phyloP scores from a whole-genome alignment of 2,888 invertebrate species.

The Tanypteryx hageni region DNA sequence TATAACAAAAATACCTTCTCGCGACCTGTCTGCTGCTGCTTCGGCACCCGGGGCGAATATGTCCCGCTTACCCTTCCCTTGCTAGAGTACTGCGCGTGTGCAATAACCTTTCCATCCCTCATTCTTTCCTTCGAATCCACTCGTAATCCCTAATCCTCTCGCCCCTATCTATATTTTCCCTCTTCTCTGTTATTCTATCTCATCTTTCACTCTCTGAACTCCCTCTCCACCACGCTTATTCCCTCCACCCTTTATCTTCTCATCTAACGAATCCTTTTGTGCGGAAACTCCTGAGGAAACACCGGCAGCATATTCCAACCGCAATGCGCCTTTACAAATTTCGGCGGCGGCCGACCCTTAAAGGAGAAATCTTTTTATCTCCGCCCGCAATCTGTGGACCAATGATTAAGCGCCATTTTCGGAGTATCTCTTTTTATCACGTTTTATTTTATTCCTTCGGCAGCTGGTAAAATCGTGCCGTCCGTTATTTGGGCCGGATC shows the following conservation, averaged over 20 bases:
- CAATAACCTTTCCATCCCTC: too few relatives aligned
- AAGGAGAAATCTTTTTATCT: slow-evolving; percentile 48
- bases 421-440: slow-evolving; percentile 12
- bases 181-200: too few relatives aligned
- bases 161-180: not conserved
- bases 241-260: not conserved
- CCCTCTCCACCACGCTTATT: not conserved
- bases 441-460: slow-evolving; percentile 31
- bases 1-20: too few relatives aligned
- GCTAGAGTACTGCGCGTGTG: too few relatives aligned
- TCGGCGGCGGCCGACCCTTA: not conserved
- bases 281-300: slow-evolving; percentile 29
- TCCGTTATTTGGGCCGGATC: slow-evolving; percentile 37
- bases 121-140: too few relatives aligned
- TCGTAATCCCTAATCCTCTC: not conserved
- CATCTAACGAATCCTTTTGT: not conserved
- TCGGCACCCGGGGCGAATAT: too few relatives aligned
- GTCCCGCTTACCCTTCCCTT: too few relatives aligned
- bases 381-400: slow-evolving; percentile 20
- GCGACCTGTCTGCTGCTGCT: too few relatives aligned
- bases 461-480: slow-evolving; percentile 18
- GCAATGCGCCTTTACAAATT: not conserved
- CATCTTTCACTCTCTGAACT: not conserved
- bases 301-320: slow-evolving; percentile 23
- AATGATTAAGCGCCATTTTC: slow-evolving; percentile 47